phyloP scores from a whole-genome alignment of 2,888 invertebrate species.

The Torymus aiolomorphi region DNA sequence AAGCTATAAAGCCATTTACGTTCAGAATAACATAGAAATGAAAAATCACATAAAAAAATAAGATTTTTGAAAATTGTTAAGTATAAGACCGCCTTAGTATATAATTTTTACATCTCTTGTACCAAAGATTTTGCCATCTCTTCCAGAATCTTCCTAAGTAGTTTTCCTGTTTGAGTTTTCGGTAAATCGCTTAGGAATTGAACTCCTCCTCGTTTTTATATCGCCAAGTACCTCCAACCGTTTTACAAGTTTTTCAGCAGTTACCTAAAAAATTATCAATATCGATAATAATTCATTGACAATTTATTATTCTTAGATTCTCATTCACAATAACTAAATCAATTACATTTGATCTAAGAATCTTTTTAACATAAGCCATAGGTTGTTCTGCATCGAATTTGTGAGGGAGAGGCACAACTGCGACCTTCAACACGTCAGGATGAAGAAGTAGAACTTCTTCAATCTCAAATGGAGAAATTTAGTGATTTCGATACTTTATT shows the following conservation, averaged over 20 bases:
- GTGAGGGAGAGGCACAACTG: constrained; percentile 63
- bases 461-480: constrained; percentile 64
- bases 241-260: constrained; percentile 32
- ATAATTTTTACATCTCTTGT: no score
- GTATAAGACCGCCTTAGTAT: no score
- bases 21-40: no score
- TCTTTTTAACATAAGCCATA: constrained; percentile 62
- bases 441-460: constrained; percentile 62
- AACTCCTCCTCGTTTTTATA: constrained; percentile 40
- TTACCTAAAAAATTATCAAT: constrained; percentile 2
- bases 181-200: constrained; percentile 36
- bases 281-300: neutral
- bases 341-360: constrained; percentile 54
- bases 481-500: constrained; percentile 63
- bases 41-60: no score
- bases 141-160: neutral
- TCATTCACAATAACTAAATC: no score
- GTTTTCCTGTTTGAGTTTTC: constrained; percentile 14
- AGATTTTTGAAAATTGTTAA: no score
- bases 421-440: constrained; percentile 63
- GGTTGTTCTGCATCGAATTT: constrained; percentile 60
- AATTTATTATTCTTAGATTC: no score
- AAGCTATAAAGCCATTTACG: no score
- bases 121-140: no score
- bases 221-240: constrained; percentile 18